These are phyloP conservation scores for Ptychobarbus kaznakovi DNA, from an alignment of 2,797 vertebrate species.

Conservation along the genomic window DNA sequence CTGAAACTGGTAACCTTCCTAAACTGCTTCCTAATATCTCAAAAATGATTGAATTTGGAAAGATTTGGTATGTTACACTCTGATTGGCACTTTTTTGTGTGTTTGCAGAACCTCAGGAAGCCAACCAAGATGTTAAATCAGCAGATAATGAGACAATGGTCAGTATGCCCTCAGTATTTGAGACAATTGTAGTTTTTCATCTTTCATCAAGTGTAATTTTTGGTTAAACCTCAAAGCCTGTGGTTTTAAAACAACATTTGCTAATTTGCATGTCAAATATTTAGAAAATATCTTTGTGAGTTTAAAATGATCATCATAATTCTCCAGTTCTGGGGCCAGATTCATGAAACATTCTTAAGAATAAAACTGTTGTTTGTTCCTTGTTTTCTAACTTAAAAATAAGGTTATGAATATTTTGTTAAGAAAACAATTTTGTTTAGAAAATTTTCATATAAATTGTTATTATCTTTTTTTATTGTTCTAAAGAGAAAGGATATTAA, in stretches of 20 bases:
- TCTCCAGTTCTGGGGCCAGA: neutral
- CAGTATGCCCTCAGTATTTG: constrained; percentile 61
- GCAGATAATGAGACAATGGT: constrained; percentile 74
- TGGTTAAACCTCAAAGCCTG: neutral
- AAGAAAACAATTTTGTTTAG: too few species aligned
- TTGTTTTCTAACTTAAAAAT: neutral
- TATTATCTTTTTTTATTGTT: neutral
- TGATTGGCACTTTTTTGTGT: neutral
- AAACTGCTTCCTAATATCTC: neutral
- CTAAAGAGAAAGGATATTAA: neutral
- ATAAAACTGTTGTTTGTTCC: neutral
- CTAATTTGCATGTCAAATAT: neutral
- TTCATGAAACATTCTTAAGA: neutral
- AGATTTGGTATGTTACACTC: neutral
- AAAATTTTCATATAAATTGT: too few species aligned
- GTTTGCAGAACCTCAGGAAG: constrained; percentile 63
- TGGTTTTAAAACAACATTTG: neutral
- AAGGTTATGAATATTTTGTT: too few species aligned
- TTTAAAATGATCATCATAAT: neutral
- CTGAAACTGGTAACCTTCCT: constrained; percentile 62
- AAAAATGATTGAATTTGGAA: neutral
- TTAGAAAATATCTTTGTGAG: neutral
- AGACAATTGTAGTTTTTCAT: neutral
- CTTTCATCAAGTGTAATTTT: neutral
- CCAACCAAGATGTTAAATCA: constrained; percentile 55